phyloP scores from a whole-genome alignment of 2,113 vertebrate species.

The Cacatua alba region DNA sequence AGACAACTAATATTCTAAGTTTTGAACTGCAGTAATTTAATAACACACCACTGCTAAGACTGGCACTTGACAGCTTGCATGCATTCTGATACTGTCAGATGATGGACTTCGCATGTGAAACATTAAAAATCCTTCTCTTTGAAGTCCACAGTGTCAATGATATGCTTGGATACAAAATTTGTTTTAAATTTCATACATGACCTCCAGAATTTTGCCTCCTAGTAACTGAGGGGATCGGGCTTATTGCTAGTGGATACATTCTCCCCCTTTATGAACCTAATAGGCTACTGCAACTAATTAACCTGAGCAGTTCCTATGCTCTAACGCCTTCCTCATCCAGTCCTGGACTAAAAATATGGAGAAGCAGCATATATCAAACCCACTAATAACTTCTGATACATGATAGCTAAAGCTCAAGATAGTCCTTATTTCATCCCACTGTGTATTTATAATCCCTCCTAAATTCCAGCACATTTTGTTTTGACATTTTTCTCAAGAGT shows the following conservation, averaged over 20 bases:
- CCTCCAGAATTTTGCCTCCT: neutral
- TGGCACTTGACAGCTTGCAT: neutral
- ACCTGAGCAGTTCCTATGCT: neutral
- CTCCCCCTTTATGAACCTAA: neutral
- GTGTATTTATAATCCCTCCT: constrained; percentile 62
- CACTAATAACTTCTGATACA: constrained; percentile 26
- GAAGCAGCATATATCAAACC: neutral
- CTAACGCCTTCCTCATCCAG: neutral
- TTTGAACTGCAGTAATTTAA: neutral
- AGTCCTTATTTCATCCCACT: constrained; percentile 27
- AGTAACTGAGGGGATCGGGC: neutral
- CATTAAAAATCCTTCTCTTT: neutral
- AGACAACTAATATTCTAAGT: neutral
- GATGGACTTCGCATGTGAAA: neutral
- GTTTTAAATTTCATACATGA: neutral
- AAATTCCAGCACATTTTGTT: constrained; percentile 40
- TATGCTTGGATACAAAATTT: neutral
- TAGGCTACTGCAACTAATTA: neutral
- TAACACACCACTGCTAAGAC: neutral
- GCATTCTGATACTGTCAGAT: neutral
- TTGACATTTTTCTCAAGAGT: constrained; percentile 59
- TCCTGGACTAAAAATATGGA: neutral
- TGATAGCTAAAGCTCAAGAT: constrained; percentile 38
- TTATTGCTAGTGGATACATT: neutral
- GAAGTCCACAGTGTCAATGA: neutral